Evolutionary conservation across 2,888 invertebrate species (phyloP), one percentile per base, ranked within the genome.

Genomic region (Heliconius erato): DNA sequence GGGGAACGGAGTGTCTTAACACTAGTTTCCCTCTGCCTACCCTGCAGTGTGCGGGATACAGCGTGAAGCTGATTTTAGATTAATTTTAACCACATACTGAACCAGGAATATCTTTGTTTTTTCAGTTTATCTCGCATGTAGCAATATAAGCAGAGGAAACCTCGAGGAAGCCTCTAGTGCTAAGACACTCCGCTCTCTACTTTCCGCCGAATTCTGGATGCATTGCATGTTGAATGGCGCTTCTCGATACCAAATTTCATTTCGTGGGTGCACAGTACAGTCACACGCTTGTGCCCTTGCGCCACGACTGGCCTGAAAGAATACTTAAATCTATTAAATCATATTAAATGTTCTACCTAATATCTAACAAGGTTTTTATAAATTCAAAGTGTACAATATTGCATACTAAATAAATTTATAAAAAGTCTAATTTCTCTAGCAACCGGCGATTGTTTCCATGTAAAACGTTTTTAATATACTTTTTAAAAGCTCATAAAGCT

Each of bases 401-500:
- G 71, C 40, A 44, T n/a, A 44, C n/a, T 40, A n/a, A 49, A 74
- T 23, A 23, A 74, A 69, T n/a, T 69, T 32, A 32, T 59, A 59
- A 59, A 74, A 59, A 59, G 23, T 54, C 11, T 74, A 54, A 59
- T 59, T 14, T 12, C 28, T 28, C 14, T 59, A 54, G 49, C 59
- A 23, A 23, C 54, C 23, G 35, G 59, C 59, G 32, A 74, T 74
- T 74, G 35, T 74, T 74, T 59, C 23, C 59, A 23, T 59, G 74
- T 74, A 59, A 74, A 35, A 59, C n/a, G 35, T 74, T 74, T 28
- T 74, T 74, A 59, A 32, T 74, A 59, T 74, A n/a, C 59, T 74
- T 59, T 32, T 74, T 35, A 74, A 59, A 74, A 74, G 59, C 59
- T 74, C 32, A 74, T 74, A 74, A 74, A 74, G 32, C n/a, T 74